phyloP scores from a whole-genome alignment of 1,140 invertebrate genomes.

The Lepeophtheirus salmonis region DNA sequence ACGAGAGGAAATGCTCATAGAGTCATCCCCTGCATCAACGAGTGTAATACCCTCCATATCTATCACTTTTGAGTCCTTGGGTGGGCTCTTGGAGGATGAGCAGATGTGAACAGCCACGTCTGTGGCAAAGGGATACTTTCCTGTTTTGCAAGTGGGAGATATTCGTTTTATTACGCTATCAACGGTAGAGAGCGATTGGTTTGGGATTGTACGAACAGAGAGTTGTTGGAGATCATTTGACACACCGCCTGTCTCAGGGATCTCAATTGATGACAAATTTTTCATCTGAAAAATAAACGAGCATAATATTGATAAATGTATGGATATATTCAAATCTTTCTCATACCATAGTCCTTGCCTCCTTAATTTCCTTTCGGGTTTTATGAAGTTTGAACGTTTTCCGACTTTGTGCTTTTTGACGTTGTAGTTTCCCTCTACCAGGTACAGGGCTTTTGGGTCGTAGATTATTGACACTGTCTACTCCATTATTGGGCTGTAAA shows the following conservation, averaged over 20 bases:
- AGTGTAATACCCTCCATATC: not conserved
- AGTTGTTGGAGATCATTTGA: not conserved
- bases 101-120: not conserved
- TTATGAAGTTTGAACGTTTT: constrained; percentile 74
- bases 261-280: not conserved
- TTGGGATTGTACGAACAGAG: not conserved
- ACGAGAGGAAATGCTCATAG: constrained; percentile 10
- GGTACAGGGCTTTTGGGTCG: not conserved
- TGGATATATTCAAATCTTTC: not conserved
- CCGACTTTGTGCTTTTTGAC: constrained; percentile 76
- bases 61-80: not conserved
- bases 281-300: not conserved
- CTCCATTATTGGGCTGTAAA: constrained; percentile 34
- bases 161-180: not conserved
- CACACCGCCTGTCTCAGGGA: not conserved
- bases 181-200: not conserved
- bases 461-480: constrained; percentile 38
- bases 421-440: constrained; percentile 38
- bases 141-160: not conserved
- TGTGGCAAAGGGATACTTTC: not conserved
- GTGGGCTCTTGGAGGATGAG: not conserved
- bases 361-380: constrained; percentile 34
- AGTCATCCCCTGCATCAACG: not conserved
- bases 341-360: not conserved
- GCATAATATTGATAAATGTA: not conserved